Evolutionary conservation across 2,888 invertebrate species (phyloP), one percentile per base, ranked within the genome.

Genomic region (Synergus laeviventris): DNA sequence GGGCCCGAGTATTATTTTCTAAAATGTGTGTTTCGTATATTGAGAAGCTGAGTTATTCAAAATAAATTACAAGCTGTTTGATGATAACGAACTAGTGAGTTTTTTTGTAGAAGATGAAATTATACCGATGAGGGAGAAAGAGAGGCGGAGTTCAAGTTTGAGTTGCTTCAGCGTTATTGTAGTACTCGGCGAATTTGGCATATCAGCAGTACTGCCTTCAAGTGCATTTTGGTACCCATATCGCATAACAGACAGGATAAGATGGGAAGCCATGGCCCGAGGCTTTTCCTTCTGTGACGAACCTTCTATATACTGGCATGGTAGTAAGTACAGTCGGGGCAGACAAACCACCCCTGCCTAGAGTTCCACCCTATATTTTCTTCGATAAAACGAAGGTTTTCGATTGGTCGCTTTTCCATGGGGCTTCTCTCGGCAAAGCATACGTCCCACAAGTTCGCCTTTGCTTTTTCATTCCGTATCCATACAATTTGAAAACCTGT

Each of bases 191-290:
- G 49, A 70, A 70, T 70, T 70, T 70, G 70, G 45, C 45, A 70
- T 70, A 70, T 70, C 70, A 70, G 70, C 45, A 36, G 70, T 45
- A 70, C 49, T 70, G 49, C 70, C n/a, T 70, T 70, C 70, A 70
- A 70, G 73, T 86, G 83, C 86, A 86, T 85, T 87, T 85, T 83
- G 82, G 84, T 86, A 88, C 86, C 86, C 87, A 84, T 87, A 87
- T 88, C 88, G 85, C 84, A 84, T 80, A 82, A 85, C 82, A 75
- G 79, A 80, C 80, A 80, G 87, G 86, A 88, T 88, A 88, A 88
- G 88, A 88, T 86, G 87, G 86, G 86, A 89, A 88, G 88, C 87
- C 84, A 89, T 89, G 87, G 88, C 89, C 86, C 66, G 79, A 77
- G 86, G 89, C 84, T 83, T 85, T 88, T 87, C 85, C 87, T 86